Evolutionary conservation across 1,140 invertebrate species (phyloP).

Genomic region (Bombus confusus): DNA sequence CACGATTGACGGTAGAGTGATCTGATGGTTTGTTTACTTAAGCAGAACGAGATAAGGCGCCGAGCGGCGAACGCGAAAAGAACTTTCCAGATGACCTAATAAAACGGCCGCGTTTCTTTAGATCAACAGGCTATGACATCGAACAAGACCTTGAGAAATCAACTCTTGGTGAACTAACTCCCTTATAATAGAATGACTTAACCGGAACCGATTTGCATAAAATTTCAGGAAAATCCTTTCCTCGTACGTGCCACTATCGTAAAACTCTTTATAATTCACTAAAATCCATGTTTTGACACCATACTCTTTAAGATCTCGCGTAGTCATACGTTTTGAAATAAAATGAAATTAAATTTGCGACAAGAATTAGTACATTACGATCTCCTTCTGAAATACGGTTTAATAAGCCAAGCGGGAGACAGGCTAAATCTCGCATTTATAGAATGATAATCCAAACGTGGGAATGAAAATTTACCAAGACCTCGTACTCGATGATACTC

Average conservation of each 20-base stretch:
- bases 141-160: not conserved
- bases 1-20: too few species aligned
- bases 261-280: not conserved
- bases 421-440: not conserved
- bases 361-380: not conserved
- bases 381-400: not conserved
- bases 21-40: too few species aligned
- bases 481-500: not conserved
- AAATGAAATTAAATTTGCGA: not conserved
- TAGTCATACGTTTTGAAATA: not conserved
- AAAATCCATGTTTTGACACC: not conserved
- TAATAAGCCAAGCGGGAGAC: not conserved
- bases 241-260: not conserved
- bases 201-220: not conserved
- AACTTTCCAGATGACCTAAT: too few species aligned
- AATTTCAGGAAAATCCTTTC: not conserved
- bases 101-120: conserved; percentile 44
- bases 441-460: not conserved
- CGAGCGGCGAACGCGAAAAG: too few species aligned
- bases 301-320: not conserved
- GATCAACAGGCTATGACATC: not conserved
- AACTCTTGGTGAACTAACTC: not conserved
- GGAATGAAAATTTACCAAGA: not conserved
- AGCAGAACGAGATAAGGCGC: too few species aligned
- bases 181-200: not conserved